Evolutionary conservation across 2,888 invertebrate species (phyloP), one percentile per base, ranked within the genome.

Genomic region (Hymenopus coronatus): DNA sequence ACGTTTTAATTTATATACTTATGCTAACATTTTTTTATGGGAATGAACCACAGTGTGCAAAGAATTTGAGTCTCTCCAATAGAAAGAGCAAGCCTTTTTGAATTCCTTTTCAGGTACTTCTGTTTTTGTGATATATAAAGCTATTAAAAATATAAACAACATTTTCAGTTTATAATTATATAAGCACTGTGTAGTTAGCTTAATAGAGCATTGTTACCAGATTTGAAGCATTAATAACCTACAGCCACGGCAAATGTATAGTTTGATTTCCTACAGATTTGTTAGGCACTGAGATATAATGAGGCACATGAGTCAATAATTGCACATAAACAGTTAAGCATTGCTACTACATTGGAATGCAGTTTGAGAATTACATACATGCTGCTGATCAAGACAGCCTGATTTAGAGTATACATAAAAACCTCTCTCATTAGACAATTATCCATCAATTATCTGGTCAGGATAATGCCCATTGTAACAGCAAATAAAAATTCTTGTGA

Each of bases 401-500:
- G 54, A 70, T 54, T 54, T 54, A 54, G 54, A 54, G 54, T 54
- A 54, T 70, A 70, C 54, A 70, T 70, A 70, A 70, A 70, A 70
- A 70, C 54, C 8, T 70, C 54, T 70, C 54, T 70, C 54, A 70
- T 6, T 20, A 20, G 20, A 70, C 54, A 70, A 70, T 70, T 70
- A 70, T 70, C 54, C 54, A 8, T 70, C 54, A 20, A 70, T 70
- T 70, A 70, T 70, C 54, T 70, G 54, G 54, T 70, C 82, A 87
- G 87, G 87, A 87, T 33, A n/a, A 82, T 33, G 82, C 87, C 30
- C 81, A 70, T 70, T 20, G n/a, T 82, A 87, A 87, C 87, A 87
- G 20, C 33, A 87, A 82, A 87, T 87, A 87, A 87, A 87, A 87
- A 28, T 30, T 87, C 87, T 87, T 87, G 87, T 87, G 87, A 87